Percentiles rank a stretch among this genome's conserved stretches.
Evolutionary conservation across 53 echinoderm and acorn worm genomes (phyloP).

Genomic region (Arbacia lixula): DNA sequence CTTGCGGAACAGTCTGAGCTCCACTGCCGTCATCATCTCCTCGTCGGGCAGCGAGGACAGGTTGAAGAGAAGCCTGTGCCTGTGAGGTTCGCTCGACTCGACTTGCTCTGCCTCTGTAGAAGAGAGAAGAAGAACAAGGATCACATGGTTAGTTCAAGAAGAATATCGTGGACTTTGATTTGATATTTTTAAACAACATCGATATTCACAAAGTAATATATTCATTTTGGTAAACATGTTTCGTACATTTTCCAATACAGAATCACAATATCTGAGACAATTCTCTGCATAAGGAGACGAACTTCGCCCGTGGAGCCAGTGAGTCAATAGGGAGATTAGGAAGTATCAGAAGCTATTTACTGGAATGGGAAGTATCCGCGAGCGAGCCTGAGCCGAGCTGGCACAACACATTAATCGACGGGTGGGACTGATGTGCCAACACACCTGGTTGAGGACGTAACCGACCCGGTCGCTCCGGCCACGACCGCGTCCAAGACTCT

Average conservation of each 20-base stretch:
- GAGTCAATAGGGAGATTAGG: constrained; percentile 50
- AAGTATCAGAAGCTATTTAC: constrained; percentile 29
- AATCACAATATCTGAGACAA: too few species aligned
- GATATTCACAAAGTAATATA: too few species aligned
- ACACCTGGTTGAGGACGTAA: too few species aligned
- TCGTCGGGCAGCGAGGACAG: constrained; percentile 79
- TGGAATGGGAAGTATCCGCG: constrained; percentile 35
- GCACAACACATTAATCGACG: constrained; percentile 43
- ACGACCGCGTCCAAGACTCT: too few species aligned
- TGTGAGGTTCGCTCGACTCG: constrained; percentile 44
- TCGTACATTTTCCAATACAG: too few species aligned
- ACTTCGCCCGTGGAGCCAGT: constrained; percentile 44
- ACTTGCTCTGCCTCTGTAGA: constrained; percentile 55
- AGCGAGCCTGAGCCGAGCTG: constrained; percentile 22
- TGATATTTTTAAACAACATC: too few species aligned
- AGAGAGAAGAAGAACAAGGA: constrained; percentile 1
- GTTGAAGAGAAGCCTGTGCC: constrained; percentile 81
- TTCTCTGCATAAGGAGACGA: too few species aligned
- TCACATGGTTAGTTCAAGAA: background rate
- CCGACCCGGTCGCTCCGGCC: too few species aligned
- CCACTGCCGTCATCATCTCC: constrained; percentile 82
- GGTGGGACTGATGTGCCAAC: constrained; percentile 46
- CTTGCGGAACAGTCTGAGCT: constrained; percentile 83
- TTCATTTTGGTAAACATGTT: too few species aligned
- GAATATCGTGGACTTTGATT: too few species aligned